Conservation (phyloP, 2,888 invertebrate species). For the Sicus ferrugineus region DNA sequence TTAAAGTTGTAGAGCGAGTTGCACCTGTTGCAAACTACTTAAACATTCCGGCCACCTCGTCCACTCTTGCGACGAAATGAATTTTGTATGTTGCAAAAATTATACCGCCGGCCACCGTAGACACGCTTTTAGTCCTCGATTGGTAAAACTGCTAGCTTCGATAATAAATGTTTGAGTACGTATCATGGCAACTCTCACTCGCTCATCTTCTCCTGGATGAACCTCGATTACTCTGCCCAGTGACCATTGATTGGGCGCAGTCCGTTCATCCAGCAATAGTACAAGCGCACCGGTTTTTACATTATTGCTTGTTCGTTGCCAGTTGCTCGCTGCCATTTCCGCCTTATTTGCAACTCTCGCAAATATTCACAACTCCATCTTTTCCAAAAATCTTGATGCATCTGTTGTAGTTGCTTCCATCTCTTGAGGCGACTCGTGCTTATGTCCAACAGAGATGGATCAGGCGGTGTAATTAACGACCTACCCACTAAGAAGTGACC, state of each 20-base stretch:
- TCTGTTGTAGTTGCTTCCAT: too few relatives aligned
- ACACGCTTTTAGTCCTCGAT: slow-evolving; percentile 9
- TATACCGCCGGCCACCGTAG: neutral
- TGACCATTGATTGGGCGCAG: slow-evolving; percentile 19
- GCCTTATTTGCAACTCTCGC: slow-evolving; percentile 24
- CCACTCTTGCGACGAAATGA: neutral
- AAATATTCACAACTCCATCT: too few relatives aligned
- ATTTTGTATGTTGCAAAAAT: neutral
- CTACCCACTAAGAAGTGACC: too few relatives aligned
- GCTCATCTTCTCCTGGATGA: slow-evolving; percentile 5
- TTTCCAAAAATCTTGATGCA: too few relatives aligned
- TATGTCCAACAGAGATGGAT: slow-evolving; percentile 3
- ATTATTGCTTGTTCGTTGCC: slow-evolving; percentile 20
- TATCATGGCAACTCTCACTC: slow-evolving; percentile 2
- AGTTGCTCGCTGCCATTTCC: too few relatives aligned
- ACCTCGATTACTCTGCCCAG: neutral
- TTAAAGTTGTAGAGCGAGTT: too few relatives aligned
- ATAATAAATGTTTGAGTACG: slow-evolving; percentile 25
- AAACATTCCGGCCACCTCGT: slow-evolving; percentile 1
- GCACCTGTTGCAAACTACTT: neutral
- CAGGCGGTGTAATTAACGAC: too few relatives aligned
- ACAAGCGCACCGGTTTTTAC: slow-evolving; percentile 29
- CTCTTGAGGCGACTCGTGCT: slow-evolving; percentile 1
- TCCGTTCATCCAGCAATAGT: slow-evolving; percentile 25
- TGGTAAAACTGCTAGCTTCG: slow-evolving; percentile 29